A percentile compares a stretch with the other conserved stretches of the same genome.
Conservation (phyloP, 2,113 vertebrate genomes). For the Apus apus region DNA sequence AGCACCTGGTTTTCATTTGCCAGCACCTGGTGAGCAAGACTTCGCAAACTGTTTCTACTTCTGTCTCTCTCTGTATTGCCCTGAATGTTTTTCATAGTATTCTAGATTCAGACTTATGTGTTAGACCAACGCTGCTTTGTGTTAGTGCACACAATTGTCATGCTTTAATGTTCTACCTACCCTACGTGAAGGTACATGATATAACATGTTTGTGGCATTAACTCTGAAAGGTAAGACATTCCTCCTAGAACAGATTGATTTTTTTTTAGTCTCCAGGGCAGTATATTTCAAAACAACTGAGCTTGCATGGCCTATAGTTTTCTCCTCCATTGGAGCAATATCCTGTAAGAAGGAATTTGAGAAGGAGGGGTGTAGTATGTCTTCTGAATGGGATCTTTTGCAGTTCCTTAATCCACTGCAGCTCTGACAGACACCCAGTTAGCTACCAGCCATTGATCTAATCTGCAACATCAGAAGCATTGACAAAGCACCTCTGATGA, state of each 20-base stretch:
- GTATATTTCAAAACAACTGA: background rate
- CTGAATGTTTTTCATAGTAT: background rate
- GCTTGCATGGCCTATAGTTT: background rate
- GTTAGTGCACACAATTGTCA: background rate
- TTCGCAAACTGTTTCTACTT: background rate
- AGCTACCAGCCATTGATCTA: background rate
- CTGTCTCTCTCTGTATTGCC: background rate
- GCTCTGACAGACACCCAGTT: background rate
- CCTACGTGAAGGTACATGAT: background rate
- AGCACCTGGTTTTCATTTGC: conserved; percentile 49
- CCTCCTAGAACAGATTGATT: background rate
- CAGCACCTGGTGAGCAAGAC: conserved; percentile 13
- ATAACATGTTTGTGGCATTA: background rate
- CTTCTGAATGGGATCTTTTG: background rate
- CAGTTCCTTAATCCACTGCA: background rate
- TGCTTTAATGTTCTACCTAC: background rate
- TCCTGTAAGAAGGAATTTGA: background rate
- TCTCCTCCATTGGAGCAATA: background rate
- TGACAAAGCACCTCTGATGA: background rate
- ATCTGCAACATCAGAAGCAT: background rate
- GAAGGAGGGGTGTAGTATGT: background rate
- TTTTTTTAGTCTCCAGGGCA: background rate
- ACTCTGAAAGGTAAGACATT: background rate
- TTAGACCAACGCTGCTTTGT: background rate
- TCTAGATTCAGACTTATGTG: background rate